Conservation (phyloP, 2,113 vertebrate species). For the Perca fluviatilis region DNA sequence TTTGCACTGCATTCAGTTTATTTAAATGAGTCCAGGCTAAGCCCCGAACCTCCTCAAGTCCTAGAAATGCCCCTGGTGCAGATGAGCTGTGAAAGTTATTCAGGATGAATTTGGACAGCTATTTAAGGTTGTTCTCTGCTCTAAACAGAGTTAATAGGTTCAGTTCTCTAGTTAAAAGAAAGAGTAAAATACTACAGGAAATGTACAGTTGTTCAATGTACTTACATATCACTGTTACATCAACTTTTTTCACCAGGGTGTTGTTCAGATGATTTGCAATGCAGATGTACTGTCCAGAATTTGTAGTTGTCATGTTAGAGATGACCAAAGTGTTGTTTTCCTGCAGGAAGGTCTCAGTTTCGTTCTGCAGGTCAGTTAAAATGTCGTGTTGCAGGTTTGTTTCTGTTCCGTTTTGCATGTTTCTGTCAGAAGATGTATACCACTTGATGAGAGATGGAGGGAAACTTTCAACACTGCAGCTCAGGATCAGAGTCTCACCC, state of each 20-base stretch:
- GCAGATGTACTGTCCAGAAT: constrained; percentile 66
- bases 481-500: constrained; percentile 49
- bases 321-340: not conserved
- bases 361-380: not conserved
- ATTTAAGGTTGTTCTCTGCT: not conserved
- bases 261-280: constrained; percentile 16
- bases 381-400: not conserved
- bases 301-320: not conserved
- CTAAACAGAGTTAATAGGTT: not conserved
- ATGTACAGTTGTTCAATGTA: not conserved
- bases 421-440: not conserved
- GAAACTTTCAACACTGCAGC: constrained; percentile 56
- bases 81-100: not conserved
- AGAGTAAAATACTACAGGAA: not conserved
- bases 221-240: constrained; percentile 50
- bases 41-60: too few species aligned
- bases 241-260: not conserved
- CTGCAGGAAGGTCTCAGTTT: not conserved
- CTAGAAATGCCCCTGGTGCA: too few species aligned
- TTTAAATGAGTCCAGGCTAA: too few species aligned
- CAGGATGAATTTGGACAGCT: not conserved
- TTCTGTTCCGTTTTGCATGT: constrained; percentile 1
- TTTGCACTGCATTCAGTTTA: too few species aligned
- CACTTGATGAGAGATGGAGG: constrained; percentile 49
- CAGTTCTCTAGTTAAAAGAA: not conserved